Conservation (phyloP, 2,113 vertebrate species). For the Centropus unirufus region DNA sequence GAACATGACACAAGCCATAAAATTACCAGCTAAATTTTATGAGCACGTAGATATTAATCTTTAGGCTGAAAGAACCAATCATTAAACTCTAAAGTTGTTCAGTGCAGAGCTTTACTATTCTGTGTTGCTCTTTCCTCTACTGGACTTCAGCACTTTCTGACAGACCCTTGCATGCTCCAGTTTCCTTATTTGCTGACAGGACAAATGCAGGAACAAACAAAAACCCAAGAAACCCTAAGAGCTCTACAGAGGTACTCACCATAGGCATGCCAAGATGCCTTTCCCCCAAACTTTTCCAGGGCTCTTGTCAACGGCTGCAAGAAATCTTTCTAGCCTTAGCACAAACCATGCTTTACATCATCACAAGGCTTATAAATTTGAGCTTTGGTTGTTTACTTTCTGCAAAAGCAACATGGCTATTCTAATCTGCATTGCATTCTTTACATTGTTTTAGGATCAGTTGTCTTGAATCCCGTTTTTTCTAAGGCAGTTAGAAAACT, state of each 20-base stretch:
- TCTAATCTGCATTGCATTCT: constrained; percentile 29
- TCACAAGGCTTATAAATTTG: neutral
- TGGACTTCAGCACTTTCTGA: constrained; percentile 23
- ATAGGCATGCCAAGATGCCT: neutral
- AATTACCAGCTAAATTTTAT: neutral
- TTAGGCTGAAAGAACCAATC: constrained; percentile 10
- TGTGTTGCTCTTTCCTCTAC: neutral
- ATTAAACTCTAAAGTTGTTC: constrained; percentile 20
- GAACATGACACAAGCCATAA: neutral
- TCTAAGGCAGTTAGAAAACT: constrained; percentile 8
- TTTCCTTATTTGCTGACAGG: constrained; percentile 20
- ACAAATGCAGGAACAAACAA: neutral
- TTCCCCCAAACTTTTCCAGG: neutral
- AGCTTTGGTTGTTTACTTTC: constrained; percentile 9
- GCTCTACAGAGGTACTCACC: neutral
- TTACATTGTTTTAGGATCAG: constrained; percentile 69
- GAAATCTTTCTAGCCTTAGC: neutral
- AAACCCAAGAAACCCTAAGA: constrained; percentile 34
- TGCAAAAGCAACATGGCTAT: neutral
- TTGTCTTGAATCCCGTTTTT: constrained; percentile 44
- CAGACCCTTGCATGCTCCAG: neutral
- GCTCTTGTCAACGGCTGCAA: neutral
- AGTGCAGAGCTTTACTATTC: neutral
- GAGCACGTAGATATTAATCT: constrained; percentile 20
- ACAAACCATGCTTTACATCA: neutral